Evolutionary conservation across 1,140 invertebrate genomes (phyloP), one percentile per base, ranked within the genome.

Genomic region (Adelges cooleyi): DNA sequence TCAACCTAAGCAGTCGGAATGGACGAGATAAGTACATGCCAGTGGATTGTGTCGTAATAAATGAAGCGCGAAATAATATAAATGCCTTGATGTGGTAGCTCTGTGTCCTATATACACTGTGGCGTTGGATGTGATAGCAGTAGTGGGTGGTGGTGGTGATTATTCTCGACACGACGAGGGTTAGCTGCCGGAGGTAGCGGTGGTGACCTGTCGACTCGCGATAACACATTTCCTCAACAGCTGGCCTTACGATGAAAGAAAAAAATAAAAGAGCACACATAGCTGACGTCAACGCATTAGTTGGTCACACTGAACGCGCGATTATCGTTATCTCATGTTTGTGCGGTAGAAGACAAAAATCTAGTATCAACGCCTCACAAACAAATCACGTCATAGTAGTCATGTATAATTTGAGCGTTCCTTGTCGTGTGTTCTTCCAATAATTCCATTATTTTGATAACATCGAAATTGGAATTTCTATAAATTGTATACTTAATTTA

Each of bases 41-140:
- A 59, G 54, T 27, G 54, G 54, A 59, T 59, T 44, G 54, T 59
- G 25, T 59, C 38, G 54, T 59, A 59, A 59, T 59, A 59, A 59
- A 59, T 59, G 54, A 59, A 44, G 36, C 54, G 54, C 54, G 54
- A 59, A 59, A 59, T 59, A 46, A 46, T 59, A 59, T 59, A 59
- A 59, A 59, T 40, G 54, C 54, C 54, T 59, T 11, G 38, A 33
- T 33, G 23, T 38, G 38, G 38, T 23, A 22, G 36, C 11, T 1
- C 22, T 1, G 2, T 20, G 23, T 33, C 29, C 29, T n/a, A n/a
- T n/a, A n/a, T n/a, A n/a, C n/a, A 17, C 17, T 51, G 23, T 29
- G 9, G 29, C 22, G 23, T 54, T 38, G 42, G 52, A 40, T 18
- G 36, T 54, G 38, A 18, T 59, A 42, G 23, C 44, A 25, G 23